Conservation (phyloP, 2,888 invertebrate genomes). For the Tryphoninae sp. region DNA sequence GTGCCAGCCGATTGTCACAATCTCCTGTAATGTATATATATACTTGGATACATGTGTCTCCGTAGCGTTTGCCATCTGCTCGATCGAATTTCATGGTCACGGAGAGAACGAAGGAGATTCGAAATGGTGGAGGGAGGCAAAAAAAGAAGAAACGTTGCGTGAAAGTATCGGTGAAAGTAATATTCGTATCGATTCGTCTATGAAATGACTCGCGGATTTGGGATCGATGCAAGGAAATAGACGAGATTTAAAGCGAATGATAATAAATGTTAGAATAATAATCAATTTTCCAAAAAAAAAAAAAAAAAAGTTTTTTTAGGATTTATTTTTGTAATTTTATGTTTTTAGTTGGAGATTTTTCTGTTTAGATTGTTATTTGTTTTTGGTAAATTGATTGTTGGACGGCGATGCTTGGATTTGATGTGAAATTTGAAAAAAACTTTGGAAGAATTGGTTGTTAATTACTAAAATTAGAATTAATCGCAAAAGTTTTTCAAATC, state of each 20-base stretch:
- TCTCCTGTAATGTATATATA: not conserved
- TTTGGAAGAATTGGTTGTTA: no score
- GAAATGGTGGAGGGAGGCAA: not conserved
- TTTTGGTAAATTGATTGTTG: no score
- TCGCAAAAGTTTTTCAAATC: no score
- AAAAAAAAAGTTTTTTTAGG: no score
- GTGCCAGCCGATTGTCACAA: conserved; percentile 55
- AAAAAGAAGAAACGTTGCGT: not conserved
- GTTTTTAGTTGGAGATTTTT: no score
- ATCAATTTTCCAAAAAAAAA: no score
- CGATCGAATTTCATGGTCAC: not conserved
- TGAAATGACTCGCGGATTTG: not conserved
- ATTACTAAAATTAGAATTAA: no score
- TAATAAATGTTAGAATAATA: not conserved
- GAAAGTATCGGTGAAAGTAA: not conserved
- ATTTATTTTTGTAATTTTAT: no score
- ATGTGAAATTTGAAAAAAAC: no score
- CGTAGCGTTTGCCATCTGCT: not conserved
- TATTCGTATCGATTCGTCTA: not conserved
- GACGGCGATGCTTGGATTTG: no score
- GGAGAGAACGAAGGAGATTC: not conserved
- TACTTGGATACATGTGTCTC: not conserved
- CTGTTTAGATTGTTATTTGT: no score
- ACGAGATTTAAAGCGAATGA: not conserved
- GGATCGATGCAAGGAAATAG: not conserved